Base-by-base conservation (phyloP, 2,113 vertebrate species). In the Hyperopisus bebe region DNA sequence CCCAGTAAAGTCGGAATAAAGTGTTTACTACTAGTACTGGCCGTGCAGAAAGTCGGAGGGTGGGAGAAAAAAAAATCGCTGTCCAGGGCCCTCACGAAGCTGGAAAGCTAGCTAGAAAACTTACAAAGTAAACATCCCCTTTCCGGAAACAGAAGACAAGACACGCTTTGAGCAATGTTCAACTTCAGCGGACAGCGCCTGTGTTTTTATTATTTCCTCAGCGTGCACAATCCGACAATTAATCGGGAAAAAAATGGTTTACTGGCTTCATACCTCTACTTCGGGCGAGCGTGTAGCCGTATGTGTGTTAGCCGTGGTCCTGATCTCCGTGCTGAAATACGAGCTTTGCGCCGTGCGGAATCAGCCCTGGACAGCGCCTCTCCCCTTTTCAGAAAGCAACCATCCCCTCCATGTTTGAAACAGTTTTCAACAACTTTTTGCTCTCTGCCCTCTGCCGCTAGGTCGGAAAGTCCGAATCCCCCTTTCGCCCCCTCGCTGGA, bases 301-400 rank as follows among this genome's bases (percentile, higher is more conserved):
- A 24, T 53, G 92, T 95, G 94, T 94, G 94, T 95, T 95, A 94
- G 94, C 95, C 95, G 92, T 96, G 96, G 96, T 96, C 93, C 93
- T 94, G 92, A 93, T 93, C 89, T 88, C 90, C 48, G 90, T 92
- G 89, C 89, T 92, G 94, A 93, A 94, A 94, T 92, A 89, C 89
- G 93, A 93, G 86, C 93, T 90, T 87, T 19, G 89, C 55, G 90
- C 94, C 94, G 93, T 89, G 53, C 46, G 27, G 58, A 89, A 97
- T 97, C 97, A 97, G 96, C 96, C 95, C 96, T 97, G 97, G 97
- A 98, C 97, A 98, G 97, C 97, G 95, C 94, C 95, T 95, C 91
- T 88, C 91, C 91, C 92, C 92, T 93, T 47, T 92, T 93, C 94
- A 90, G 90, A 93, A 84, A 91, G 82, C 89, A 88, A 86, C 90